Evolutionary conservation across 1,140 invertebrate species (phyloP), one percentile per base, ranked within the genome.

Genomic region (Drosophila arawakana): DNA sequence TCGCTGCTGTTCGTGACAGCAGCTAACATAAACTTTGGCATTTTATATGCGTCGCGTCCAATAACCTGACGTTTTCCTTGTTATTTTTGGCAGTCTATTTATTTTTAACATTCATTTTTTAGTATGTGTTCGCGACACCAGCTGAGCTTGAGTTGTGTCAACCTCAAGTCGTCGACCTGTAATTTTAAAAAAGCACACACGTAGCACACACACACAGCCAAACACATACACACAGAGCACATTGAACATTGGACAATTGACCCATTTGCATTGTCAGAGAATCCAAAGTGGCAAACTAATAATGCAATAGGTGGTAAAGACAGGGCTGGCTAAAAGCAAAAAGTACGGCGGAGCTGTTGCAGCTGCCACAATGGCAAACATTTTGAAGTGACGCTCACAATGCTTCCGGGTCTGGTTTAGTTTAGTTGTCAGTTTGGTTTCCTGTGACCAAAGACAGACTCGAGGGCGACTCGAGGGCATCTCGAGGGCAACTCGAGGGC

Each of bases 61-160:
- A 52, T 62, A 57, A 52, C 57, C 66, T 52, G 37, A 34, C 61
- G 34, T 44, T 43, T 18, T 65, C 13, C 15, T 57, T 47, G 66
- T 52, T 84, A 83, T 77, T 84, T 83, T 84, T 62, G 73, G 60
- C 60, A 63, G 39, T 58, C 43, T 50, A 67, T 80, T 67, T 80
- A 83, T 80, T 72, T 83, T 83, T 68, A 76, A 65, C 63, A 58
- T 58, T 37, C 52, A 30, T 54, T 9, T 54, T n/a, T 46, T 30
- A 30, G 43, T 46, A 54, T 60, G 43, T 37, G 41, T 10, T 2
- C 37, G 39, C 46, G 25, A 21, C 25, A 13, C 61, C 25, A 69
- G 54, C 58, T 59, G 59, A 58, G 66, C 50, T 44, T 44, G 9
- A 15, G 11, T 35, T 46, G 13, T 18, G 54, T 15, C 18, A 41